Conservation (phyloP, 2,113 vertebrate genomes). For the Ictalurus furcatus region DNA sequence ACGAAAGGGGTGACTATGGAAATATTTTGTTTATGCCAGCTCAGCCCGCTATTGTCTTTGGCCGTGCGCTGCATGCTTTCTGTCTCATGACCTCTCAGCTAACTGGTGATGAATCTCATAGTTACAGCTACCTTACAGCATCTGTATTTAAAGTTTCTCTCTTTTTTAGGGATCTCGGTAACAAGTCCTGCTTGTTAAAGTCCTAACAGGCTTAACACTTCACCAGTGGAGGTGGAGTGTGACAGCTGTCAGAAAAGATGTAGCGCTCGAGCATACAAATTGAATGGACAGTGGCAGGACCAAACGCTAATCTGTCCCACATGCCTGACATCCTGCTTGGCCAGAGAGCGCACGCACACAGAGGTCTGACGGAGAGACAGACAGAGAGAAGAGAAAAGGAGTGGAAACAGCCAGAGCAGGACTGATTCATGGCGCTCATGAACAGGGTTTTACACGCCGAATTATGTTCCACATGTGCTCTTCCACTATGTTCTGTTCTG, state of each 20-base stretch:
- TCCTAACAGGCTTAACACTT: conserved; percentile 34
- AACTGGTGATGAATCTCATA: conserved; percentile 36
- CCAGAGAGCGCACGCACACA: conserved; percentile 20
- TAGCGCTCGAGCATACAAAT: conserved; percentile 19
- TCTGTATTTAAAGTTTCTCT: conserved; percentile 12
- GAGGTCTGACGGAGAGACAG: conserved; percentile 27
- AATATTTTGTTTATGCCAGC: conserved; percentile 53
- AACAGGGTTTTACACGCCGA: conserved; percentile 25
- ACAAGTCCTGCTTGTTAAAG: conserved; percentile 16
- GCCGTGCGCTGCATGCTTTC: conserved; percentile 56
- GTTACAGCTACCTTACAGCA: conserved; percentile 43
- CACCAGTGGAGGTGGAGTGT: conserved; percentile 26
- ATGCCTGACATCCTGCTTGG: conserved; percentile 48
- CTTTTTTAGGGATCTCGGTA: background rate
- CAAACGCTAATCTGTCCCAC: conserved; percentile 54
- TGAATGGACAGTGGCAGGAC: conserved; percentile 55
- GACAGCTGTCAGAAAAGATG: conserved; percentile 42
- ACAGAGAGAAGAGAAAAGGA: conserved; percentile 9
- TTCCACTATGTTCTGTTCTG: background rate
- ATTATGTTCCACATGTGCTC: conserved; percentile 41
- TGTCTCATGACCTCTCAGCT: conserved; percentile 40
- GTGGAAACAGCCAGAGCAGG: conserved; percentile 21
- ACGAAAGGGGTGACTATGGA: conserved; percentile 49
- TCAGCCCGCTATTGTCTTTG: conserved; percentile 55
- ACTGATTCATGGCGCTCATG: conserved; percentile 26